Base-by-base conservation (phyloP, 2,113 vertebrate species). In the Alaudala cheleensis region DNA sequence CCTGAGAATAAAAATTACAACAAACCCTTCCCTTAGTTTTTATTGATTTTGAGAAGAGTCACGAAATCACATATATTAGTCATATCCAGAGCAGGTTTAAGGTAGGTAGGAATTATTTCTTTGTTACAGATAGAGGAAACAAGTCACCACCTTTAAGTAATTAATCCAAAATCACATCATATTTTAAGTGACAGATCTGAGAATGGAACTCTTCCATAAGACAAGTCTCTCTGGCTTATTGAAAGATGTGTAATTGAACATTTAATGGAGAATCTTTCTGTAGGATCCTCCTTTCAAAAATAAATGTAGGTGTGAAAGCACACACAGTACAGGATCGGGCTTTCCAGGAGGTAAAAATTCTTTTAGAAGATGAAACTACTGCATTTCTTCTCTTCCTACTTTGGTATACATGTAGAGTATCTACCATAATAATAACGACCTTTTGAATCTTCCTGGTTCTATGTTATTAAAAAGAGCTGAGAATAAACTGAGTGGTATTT, bases 361-460 rank as follows among this genome's bases (percentile, higher is more conserved):
- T 80, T 96, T 93, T 87, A 71, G 64, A 72, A 83, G 66, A 94
- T 88, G 25, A 49, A 94, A 93, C n/a, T 77, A 90, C 31, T 61
- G 12, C 42, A 86, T 90, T 72, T 28, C 26, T 95, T 88, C 33
- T 53, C 60, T 92, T 95, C 44, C 67, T 78, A 71, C 15, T 88
- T 90, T 69, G 31, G 79, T 40, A 81, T 49, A 92, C 2, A 9
- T 62, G 33, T 73, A 56, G 45, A 92, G 64, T 78, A 39, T 67
- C 64, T 95, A 53, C 47, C 67, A 79, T 54, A 96, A 91, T 54
- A 96, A 91, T 42, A 94, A 89, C 19, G 81, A 91, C 45, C 45
- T 92, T 96, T 93, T 83, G 90, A 92, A 94, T 78, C 70, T 93
- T 97, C 54, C 87, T 62, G n/a, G 45, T 78, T 96, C 91, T 90